These are phyloP conservation scores for Oplegnathus fasciatus DNA, from an alignment of 2,113 vertebrate genomes.

Conservation along the genomic window DNA sequence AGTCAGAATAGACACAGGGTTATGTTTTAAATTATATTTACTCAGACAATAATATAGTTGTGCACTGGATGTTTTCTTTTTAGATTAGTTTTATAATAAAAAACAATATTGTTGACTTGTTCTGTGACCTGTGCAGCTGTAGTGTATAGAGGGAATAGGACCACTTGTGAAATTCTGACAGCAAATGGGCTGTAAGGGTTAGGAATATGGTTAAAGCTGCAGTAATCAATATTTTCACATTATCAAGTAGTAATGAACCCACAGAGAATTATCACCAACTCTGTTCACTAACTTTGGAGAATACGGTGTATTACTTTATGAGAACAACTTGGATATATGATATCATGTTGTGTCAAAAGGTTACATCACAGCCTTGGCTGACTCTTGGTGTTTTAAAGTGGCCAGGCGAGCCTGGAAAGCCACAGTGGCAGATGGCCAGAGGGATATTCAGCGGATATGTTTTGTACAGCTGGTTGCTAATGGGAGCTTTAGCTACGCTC, in stretches of 20 bases:
- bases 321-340: background rate
- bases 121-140: background rate
- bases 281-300: too few relatives aligned
- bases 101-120: background rate
- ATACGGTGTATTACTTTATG: background rate
- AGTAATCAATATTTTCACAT: background rate
- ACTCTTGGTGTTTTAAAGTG: constrained; percentile 35
- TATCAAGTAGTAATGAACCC: background rate
- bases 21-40: background rate
- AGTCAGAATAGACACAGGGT: constrained; percentile 3
- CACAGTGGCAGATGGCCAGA: constrained; percentile 46
- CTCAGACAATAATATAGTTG: background rate
- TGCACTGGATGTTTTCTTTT: background rate
- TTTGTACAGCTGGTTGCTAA: constrained; percentile 51
- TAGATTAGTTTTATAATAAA: background rate
- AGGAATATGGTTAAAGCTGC: background rate
- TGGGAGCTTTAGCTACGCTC: constrained; percentile 35
- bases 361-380: background rate
- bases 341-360: background rate
- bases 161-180: background rate
- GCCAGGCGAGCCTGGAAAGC: constrained; percentile 11
- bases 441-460: constrained; percentile 40
- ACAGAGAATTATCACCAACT: too few relatives aligned
- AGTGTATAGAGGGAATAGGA: background rate
- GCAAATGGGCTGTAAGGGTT: background rate